phyloP scores from a whole-genome alignment of 2,113 vertebrate genomes.

The Pseudopipra pipra region DNA sequence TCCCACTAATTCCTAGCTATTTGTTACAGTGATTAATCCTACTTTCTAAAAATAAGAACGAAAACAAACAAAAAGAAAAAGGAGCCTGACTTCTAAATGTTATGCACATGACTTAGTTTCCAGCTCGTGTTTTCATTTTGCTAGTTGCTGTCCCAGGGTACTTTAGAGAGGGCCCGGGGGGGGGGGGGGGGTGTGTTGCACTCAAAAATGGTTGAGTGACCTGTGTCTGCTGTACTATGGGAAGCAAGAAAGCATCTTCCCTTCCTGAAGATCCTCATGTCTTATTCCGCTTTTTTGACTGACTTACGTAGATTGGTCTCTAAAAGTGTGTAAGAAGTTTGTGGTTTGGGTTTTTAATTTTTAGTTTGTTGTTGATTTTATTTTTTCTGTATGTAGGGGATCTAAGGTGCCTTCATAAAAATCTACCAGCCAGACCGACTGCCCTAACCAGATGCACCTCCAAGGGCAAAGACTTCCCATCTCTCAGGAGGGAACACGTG shows the following conservation, averaged over 20 bases:
- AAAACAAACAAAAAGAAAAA: neutral
- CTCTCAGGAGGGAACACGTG: neutral
- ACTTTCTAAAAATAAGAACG: neutral
- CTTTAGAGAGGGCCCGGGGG: neutral
- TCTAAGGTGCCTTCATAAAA: neutral
- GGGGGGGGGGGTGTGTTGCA: rapidly evolving
- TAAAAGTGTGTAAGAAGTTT: neutral
- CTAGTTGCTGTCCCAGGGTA: neutral
- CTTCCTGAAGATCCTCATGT: neutral
- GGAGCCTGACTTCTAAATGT: neutral
- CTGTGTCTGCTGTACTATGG: neutral
- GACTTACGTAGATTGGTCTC: neutral
- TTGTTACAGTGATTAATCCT: neutral
- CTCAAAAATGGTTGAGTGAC: neutral
- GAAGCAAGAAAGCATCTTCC: neutral
- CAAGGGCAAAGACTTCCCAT: neutral
- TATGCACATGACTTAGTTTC: neutral
- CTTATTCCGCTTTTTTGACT: neutral
- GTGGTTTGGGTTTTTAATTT: neutral
- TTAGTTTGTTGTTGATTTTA: neutral
- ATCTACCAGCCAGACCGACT: no score
- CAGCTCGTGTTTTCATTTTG: neutral
- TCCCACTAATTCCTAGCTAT: neutral
- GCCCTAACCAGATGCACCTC: neutral
- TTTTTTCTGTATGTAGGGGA: neutral